Base-by-base conservation (phyloP, 2,113 vertebrate species). In the Gymnorhina tibicen region DNA sequence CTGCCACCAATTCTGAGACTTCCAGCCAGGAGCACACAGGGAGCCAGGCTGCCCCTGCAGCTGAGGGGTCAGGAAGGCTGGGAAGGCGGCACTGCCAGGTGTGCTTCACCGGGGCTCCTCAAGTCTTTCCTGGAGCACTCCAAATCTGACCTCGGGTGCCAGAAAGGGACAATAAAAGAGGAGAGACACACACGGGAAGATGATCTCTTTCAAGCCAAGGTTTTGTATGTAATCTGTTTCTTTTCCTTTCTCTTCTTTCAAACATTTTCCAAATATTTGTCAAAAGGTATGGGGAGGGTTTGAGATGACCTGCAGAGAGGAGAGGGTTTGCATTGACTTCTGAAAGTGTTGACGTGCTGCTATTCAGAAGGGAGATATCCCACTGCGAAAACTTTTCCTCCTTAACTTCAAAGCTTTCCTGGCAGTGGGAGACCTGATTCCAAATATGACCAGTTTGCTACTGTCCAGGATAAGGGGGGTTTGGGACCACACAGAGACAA, bases 171-270 rank as follows among this genome's bases (percentile, higher is more conserved):
- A 10, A 7, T 13, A 16, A 9, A 5, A 23, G 20, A 15, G 8
- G 12, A 39, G 9, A 27, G 27, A 10, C 4, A 13, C 7, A 3
- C 12, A 10, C 0, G 0, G 13, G 7, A 66, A 23, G n/a, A 16
- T 11, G 11, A 16, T 6, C 18, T 27, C 35, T 39, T 64, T n/a
- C 47, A 10, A 7, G 0, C 5, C 11, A 11, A 28, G 17, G 2
- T 30, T 49, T 56, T 52, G 9, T 18, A 41, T 62, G 41, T 35
- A 14, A 30, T 21, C 37, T 33, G 4, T 30, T 81, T 60, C 22
- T 70, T 75, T 85, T 32, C 8, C 20, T 68, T 78, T 53, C 15
- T 16, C 5, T 66, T 64, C 37, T 72, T 33, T 41, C 56, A 56
- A 56, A 49, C 8, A 3, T 72, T 91, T 79, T 50, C n/a, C 30